Base-by-base conservation (phyloP, 2,797 vertebrate genomes). In the Gobio occitaniae region DNA sequence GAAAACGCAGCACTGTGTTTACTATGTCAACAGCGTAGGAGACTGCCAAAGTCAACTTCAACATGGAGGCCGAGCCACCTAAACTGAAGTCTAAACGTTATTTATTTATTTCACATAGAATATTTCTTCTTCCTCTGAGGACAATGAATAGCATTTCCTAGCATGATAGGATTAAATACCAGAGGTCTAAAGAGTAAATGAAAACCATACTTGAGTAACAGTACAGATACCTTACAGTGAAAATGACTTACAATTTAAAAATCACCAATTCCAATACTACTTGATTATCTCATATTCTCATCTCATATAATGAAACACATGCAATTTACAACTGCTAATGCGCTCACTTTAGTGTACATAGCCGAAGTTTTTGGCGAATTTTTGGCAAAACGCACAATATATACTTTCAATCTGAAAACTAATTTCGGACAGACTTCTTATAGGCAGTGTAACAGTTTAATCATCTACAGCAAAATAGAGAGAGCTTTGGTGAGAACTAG, bases 51-150 rank as follows among this genome's bases (percentile, higher is more conserved):
- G 36, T 38, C 36, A 38, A 38, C 38, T 13, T 17, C 6, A 68
- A 47, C 63, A 10, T n/a, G 19, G 29, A 80, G 38, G 47, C 32
- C 19, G 13, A 70, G 76, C 21, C 2, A 15, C 50, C 50, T 56
- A 47, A 52, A 80, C 63, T 15, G 52, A 80, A 54, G 19, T 68
- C 19, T 66, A 12, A 68, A 48, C 2, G 0, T 80, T 54, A 52
- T 69, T 78, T 19, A 63, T 47, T 80, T 66, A 54, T 80, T 80
- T 80, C 48, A 68, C 19, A 80, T 15, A 48, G 19, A 52, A 38
- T 63, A 80, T 80, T 80, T 65, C 16, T 48, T 65, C 59, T 65
- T 79, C 21, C 75, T 78, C 54, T 44, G 11, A 1, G 25, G 3
- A 68, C 29, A 78, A 38, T 44, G n/a, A 78, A 9, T 29, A 54